phyloP scores from a whole-genome alignment of 2,888 invertebrate species.

The Merodon equestris region DNA sequence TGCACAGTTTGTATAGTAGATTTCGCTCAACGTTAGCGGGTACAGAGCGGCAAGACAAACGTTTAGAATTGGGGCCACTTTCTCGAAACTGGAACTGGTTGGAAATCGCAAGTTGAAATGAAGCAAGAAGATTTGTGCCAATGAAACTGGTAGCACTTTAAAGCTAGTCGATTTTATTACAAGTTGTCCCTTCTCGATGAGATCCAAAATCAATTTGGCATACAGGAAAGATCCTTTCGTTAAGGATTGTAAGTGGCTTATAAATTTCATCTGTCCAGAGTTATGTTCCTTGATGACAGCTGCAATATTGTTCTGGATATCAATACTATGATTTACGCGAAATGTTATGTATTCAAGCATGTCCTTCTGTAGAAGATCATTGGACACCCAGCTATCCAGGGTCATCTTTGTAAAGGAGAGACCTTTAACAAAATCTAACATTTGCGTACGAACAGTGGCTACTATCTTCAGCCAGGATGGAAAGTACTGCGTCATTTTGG shows the following conservation, averaged over 20 bases:
- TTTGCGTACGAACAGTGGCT: conserved; percentile 90
- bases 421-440: conserved; percentile 89
- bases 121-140: conserved; percentile 93
- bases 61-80: conserved; percentile 91
- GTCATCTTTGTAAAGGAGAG: conserved; percentile 89
- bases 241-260: conserved; percentile 89
- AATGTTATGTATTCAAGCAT: conserved; percentile 92
- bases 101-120: conserved; percentile 96
- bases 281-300: conserved; percentile 79
- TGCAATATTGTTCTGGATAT: conserved; percentile 91
- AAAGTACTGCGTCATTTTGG: conserved; percentile 82
- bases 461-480: conserved; percentile 95
- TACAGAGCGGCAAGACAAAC: conserved; percentile 94
- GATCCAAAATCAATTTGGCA: conserved; percentile 93
- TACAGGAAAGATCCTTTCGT: conserved; percentile 95
- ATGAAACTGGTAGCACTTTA: conserved; percentile 92
- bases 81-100: conserved; percentile 93
- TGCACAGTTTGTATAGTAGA: conserved; percentile 95
- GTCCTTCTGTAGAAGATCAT: conserved; percentile 90
- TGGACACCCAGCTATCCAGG: conserved; percentile 83
- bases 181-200: conserved; percentile 93
- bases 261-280: conserved; percentile 87
- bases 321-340: conserved; percentile 88
- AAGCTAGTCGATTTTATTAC: conserved; percentile 96
- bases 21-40: conserved; percentile 93